Evolutionary conservation across 2,888 invertebrate species (phyloP).

Genomic region (Lordiphosa andalusiaca): DNA sequence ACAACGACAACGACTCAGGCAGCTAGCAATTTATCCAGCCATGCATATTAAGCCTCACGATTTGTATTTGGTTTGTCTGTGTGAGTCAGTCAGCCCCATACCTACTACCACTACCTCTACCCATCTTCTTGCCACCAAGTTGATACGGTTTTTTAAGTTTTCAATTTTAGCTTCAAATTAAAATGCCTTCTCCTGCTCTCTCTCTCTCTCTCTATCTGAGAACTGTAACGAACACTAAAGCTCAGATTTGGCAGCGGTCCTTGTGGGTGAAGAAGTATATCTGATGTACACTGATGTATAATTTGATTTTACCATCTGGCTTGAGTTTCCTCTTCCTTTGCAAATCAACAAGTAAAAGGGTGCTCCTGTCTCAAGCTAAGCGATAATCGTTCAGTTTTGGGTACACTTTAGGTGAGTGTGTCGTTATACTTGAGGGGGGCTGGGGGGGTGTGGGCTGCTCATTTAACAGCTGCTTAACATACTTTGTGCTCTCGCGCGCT

Average conservation of each 20-base stretch:
- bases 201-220: no score
- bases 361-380: no score
- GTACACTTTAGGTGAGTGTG: slow-evolving; percentile 3
- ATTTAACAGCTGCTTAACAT: slow-evolving; percentile 14
- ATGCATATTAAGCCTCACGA: slow-evolving; percentile 76
- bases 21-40: slow-evolving; percentile 73
- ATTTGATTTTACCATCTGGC: no score
- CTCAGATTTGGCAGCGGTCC: no score
- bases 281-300: no score
- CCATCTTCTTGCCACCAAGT: slow-evolving; percentile 34
- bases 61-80: slow-evolving; percentile 65
- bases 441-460: neutral
- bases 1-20: slow-evolving; percentile 14
- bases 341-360: no score
- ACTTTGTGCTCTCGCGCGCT: neutral
- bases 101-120: neutral
- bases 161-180: slow-evolving; percentile 50
- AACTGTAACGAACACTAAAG: no score
- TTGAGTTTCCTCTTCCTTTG: no score
- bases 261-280: no score
- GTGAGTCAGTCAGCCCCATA: slow-evolving; percentile 59
- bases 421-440: no score
- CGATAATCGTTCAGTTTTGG: slow-evolving; percentile 12
- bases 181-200: neutral
- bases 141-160: slow-evolving; percentile 67